Evolutionary conservation across 2,113 vertebrate genomes (phyloP).

Genomic region (Bufo bufo): DNA sequence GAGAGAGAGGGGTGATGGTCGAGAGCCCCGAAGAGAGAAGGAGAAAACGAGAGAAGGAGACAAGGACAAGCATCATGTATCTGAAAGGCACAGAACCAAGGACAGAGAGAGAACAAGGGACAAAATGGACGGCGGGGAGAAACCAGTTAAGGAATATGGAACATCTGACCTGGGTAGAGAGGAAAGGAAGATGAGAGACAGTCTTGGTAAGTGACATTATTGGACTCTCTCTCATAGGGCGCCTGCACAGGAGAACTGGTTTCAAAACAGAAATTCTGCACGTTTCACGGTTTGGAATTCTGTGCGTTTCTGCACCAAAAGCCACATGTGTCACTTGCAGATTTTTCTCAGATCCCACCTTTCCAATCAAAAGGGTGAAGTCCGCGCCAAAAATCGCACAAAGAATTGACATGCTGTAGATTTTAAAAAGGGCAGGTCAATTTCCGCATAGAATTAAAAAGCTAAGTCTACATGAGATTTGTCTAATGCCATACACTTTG

Average conservation of each 20-base stretch:
- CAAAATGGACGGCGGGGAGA: background rate
- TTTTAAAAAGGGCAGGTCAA: too few species aligned
- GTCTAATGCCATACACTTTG: too few species aligned
- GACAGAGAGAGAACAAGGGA: constrained; percentile 5
- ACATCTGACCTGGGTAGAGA: background rate
- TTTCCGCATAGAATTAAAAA: too few species aligned
- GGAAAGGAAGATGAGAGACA: constrained; percentile 28
- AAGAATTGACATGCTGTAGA: too few species aligned
- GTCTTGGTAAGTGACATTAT: constrained; percentile 25
- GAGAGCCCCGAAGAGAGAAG: constrained; percentile 61
- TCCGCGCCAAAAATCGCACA: too few species aligned
- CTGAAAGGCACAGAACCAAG: constrained; percentile 42
- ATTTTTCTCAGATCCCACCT: too few species aligned
- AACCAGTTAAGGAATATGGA: background rate
- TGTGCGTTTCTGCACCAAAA: too few species aligned
- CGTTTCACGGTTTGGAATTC: too few species aligned
- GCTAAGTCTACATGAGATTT: too few species aligned
- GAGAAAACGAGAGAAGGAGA: constrained; percentile 58
- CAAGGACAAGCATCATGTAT: background rate
- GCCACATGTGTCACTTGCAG: background rate
- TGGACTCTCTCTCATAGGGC: background rate
- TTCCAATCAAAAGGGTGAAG: too few species aligned
- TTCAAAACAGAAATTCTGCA: too few species aligned
- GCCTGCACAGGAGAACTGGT: too few species aligned
- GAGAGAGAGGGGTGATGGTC: constrained; percentile 52